phyloP scores from a whole-genome alignment of 1,140 invertebrate species.

The Ladona fulva region DNA sequence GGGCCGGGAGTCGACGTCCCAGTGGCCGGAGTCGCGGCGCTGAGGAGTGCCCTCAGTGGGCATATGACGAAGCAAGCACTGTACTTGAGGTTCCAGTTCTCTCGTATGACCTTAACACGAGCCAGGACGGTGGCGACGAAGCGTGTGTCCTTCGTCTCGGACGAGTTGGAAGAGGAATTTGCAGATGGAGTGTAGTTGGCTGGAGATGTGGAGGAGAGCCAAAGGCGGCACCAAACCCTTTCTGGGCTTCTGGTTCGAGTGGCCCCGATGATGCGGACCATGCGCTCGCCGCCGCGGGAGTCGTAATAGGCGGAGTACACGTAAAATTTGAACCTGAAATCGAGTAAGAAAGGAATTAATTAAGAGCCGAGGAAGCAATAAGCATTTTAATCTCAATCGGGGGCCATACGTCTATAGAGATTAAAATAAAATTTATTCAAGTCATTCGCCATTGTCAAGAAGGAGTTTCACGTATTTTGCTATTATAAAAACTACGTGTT shows the following conservation, averaged over 20 bases:
- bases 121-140: constrained; percentile 23
- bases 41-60: constrained; percentile 46
- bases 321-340: constrained; percentile 70
- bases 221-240: constrained; percentile 76
- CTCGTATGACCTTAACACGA: constrained; percentile 61
- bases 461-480: no score
- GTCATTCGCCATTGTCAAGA: no score
- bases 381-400: no score
- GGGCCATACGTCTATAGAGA: no score
- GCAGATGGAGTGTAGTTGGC: not conserved
- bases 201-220: constrained; percentile 44
- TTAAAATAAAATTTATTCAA: no score
- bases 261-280: constrained; percentile 73
- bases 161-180: not conserved
- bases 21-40: constrained; percentile 36
- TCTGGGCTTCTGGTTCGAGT: constrained; percentile 74
- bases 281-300: constrained; percentile 42
- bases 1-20: constrained; percentile 43
- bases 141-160: not conserved
- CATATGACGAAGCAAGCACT: constrained; percentile 85
- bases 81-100: constrained; percentile 91
- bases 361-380: no score
- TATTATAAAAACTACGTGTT: no score
- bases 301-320: constrained; percentile 87
- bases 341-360: not conserved